Evolutionary conservation across 64 coral and sea anemone species (phyloP).

Genomic region (Pachyseris speciosa): DNA sequence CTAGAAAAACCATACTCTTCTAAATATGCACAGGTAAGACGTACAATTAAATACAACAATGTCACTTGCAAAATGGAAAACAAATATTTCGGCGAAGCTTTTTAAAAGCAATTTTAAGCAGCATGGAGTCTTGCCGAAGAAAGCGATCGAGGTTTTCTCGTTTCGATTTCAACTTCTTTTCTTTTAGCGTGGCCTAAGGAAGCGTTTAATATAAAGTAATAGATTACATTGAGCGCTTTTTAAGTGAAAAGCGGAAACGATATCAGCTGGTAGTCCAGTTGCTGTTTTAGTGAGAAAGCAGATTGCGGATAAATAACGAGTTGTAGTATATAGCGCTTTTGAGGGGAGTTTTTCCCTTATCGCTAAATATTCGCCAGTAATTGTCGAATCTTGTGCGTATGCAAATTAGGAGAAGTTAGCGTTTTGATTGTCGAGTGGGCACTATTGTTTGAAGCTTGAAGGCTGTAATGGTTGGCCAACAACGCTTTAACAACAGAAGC

Average conservation of each 20-base stretch:
- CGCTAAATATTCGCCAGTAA: not conserved
- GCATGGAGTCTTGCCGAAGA: not conserved
- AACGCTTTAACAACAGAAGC: not conserved
- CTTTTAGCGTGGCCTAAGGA: not conserved
- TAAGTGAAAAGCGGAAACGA: not conserved
- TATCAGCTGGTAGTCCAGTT: not conserved
- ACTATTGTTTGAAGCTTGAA: not conserved
- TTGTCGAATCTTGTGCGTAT: not conserved
- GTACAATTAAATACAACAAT: not conserved
- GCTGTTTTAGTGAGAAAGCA: not conserved
- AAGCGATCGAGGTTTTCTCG: no score
- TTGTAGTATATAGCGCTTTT: not conserved
- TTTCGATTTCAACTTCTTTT: not conserved
- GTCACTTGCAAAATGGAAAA: not conserved
- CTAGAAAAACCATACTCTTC: slow-evolving; percentile 90
- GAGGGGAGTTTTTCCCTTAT: not conserved
- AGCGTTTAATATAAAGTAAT: not conserved
- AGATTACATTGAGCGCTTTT: not conserved
- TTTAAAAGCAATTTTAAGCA: not conserved
- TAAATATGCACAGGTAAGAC: slow-evolving; percentile 89
- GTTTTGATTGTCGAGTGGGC: not conserved
- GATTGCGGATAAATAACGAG: not conserved
- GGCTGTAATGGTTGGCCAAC: not conserved
- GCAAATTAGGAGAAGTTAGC: slow-evolving; percentile 28
- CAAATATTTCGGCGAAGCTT: slow-evolving; percentile 16